Evolutionary conservation across 2,113 vertebrate species (phyloP), one percentile per base, ranked within the genome.

Genomic region (Vulpes lagopus): DNA sequence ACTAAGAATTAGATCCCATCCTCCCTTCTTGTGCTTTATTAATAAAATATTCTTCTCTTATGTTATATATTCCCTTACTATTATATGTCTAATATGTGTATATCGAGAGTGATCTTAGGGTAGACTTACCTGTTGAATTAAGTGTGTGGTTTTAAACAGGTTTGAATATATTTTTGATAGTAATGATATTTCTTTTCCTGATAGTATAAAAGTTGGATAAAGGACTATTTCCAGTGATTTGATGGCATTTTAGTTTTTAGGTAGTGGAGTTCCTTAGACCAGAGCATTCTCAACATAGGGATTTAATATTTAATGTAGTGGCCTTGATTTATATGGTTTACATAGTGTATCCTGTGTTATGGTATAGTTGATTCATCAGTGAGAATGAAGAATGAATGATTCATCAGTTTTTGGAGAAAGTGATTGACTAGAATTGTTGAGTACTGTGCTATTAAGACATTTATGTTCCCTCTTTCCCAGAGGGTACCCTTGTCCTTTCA

Each of bases 401-500:
- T 53, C 2, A 9, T 15, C 74, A 73, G 1, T 80, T 90, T 86
- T 94, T 60, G 80, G 64, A 76, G 57, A 81, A 94, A 73, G 59
- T 88, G 93, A 32, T n/a, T 95, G 55, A 82, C n/a, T 78, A 35
- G 73, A 89, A 82, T 93, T 84, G 3, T 62, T 87, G 30, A 84
- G 30, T 73, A 49, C 71, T 71, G 9, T 89, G 22, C 89, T 57
- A 2, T 81, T 81, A 71, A 90, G 78, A 89, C 59, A n/a, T 85
- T 93, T 85, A 83, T 10, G 2, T 93, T 91, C 60, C 22, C 27
- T 82, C 22, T 67, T 93, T 67, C 51, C 97, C 86, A 93, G 57
- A 95, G 95, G 65, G 19, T 74, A 81, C 79, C 80, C 80, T 96
- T 97, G 57, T 2, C 14, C 65, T 98, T 85, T 98, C 96, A 35